These are phyloP conservation scores for Spatula versicolor DNA, from an alignment of 2,797 vertebrate species.

Conservation along the genomic window DNA sequence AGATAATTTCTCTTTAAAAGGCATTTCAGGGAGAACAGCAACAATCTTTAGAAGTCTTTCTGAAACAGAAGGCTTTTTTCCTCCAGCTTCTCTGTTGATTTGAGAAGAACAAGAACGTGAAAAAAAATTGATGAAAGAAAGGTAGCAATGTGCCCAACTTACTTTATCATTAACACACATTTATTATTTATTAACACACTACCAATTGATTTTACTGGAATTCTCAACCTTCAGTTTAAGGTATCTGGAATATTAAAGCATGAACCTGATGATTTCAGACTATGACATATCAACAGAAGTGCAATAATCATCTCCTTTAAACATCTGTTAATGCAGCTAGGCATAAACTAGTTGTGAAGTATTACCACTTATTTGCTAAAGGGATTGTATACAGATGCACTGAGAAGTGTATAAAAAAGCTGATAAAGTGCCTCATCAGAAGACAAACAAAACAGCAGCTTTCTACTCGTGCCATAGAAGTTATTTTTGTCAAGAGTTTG, in stretches of 20 bases:
- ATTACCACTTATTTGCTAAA: neutral
- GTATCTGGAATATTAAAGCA: neutral
- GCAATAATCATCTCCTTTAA: neutral
- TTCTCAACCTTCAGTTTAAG: neutral
- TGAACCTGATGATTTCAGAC: neutral
- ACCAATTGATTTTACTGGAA: neutral
- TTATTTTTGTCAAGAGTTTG: neutral
- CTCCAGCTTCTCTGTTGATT: accelerated
- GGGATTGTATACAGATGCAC: neutral
- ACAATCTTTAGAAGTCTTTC: neutral
- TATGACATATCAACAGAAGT: neutral
- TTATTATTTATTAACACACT: no score
- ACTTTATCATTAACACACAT: neutral
- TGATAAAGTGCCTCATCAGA: neutral
- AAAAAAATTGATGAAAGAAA: neutral
- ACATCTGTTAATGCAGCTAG: neutral
- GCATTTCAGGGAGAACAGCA: neutral
- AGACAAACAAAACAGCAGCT: neutral
- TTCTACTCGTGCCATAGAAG: neutral
- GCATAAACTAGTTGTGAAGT: neutral
- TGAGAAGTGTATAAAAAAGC: neutral
- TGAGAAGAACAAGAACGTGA: neutral
- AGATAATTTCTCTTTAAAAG: neutral
- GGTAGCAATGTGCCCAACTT: neutral
- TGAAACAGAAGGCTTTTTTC: neutral